Base-by-base conservation (phyloP, 2,888 invertebrate genomes). In the Volucella inanis region DNA sequence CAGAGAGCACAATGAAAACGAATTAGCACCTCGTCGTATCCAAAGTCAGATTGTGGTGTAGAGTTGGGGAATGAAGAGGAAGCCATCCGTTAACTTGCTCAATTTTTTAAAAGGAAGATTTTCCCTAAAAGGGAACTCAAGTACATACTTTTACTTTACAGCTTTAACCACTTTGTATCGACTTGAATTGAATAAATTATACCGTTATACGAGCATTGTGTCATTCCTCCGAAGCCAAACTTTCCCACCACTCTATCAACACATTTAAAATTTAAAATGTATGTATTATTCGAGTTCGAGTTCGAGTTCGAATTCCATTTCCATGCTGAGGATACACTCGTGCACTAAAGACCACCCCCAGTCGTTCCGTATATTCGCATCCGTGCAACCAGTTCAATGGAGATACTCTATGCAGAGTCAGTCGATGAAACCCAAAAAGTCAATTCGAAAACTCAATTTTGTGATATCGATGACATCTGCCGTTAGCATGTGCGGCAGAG, bases 361-460 rank as follows among this genome's bases (percentile, higher is more conserved):
- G 31, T 31, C 31, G 6, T 31, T 31, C 31, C 31, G 31, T 31
- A 6, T 31, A 31, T 6, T 31, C 6, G 6, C 31, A 31, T 31
- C 31, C 31, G 6, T 31, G 31, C 6, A 31, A 31, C 31, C 31
- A 31, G 6, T 31, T 31, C 31, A 31, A 31, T 31, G 31, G 31
- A 31, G 31, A 31, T 31, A 31, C 31, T 31, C n/a, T 15, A 59
- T 64, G 12, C 41, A 31, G 31, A 31, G 6, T 31, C 6, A 79
- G 79, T 75, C 79, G 75, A 75, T 79, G 75, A 79, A 70, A 50
- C 61, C 55, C 55, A 31, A 61, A 72, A 79, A 84, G 79, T 84
- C 79, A 76, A 79, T 71, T 75, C 55, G 79, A 79, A 84, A 79
- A 84, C 79, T 84, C 79, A 84, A 84, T 84, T 84, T 84, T 55